Percentiles rank a stretch among this genome's conserved stretches.
Evolutionary conservation across 2,113 vertebrate genomes (phyloP).

Genomic region (Myiozetetes cayanensis): DNA sequence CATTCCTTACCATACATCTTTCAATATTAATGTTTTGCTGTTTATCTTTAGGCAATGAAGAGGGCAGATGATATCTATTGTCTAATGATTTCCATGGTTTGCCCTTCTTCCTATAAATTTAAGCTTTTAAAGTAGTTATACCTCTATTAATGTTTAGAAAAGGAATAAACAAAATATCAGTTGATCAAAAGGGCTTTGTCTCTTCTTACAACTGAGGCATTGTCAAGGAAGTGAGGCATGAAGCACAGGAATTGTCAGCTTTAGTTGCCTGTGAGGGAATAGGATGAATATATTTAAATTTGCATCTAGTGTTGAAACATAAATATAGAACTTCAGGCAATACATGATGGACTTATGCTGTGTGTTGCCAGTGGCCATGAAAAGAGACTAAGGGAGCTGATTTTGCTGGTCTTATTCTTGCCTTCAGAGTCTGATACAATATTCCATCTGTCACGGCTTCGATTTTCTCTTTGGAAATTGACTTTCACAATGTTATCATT

Average conservation of each 20-base stretch:
- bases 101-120: background rate
- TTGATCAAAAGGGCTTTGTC: background rate
- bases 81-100: background rate
- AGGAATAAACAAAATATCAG: background rate
- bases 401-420: background rate
- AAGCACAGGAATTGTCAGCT: background rate
- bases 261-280: background rate
- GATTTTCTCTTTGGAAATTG: background rate
- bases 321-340: background rate
- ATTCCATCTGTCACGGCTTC: background rate
- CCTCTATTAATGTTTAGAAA: background rate
- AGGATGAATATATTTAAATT: background rate
- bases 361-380: background rate
- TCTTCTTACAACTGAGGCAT: background rate
- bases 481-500: background rate
- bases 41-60: background rate
- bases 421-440: background rate
- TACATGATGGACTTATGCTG: rapidly evolving
- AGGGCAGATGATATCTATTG: background rate
- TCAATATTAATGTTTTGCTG: background rate
- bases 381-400: background rate
- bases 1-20: background rate
- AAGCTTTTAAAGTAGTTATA: background rate
- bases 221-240: background rate
- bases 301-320: background rate